Evolutionary conservation across 2,888 invertebrate species (phyloP), one percentile per base, ranked within the genome.

Genomic region (Drosophila algonquin): DNA sequence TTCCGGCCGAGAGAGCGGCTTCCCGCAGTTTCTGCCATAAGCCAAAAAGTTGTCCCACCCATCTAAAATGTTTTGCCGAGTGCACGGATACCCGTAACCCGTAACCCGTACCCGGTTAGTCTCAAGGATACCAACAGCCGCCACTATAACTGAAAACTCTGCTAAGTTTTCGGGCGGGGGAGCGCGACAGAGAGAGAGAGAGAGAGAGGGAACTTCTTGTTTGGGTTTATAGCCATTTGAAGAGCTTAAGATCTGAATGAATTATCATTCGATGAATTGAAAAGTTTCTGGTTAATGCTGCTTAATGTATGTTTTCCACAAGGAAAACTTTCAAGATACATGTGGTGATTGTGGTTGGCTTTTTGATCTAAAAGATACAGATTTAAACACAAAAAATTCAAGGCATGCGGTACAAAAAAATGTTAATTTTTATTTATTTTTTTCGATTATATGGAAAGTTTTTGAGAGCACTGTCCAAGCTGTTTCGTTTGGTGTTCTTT

Each of bases 1-100:
- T 78, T 84, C 78, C 86, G 80, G 73, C 62, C 65, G 63, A 53
- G 50, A 53, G 50, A 67, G 58, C 50, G 44, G 58, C 71, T 82
- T 82, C 78, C 80, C 76, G 80, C 88, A 72, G 83, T 74, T 88
- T 78, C 76, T 56, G 57, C 57, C 53, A 75, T 40, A 85, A 83
- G 80, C 80, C 78, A 82, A 76, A 82, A 80, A 83, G 78, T 83
- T 83, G 32, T 12, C 24, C 24, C 24, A 3, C 21, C 62, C 72
- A n/a, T n/a, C 52, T 71, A 54, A 67, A 72, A 72, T 58, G 51
- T 57, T 54, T 64, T 63, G 83, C 80, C 44, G 53, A 32, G 45
- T 21, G 30, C 18, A 30, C 32, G 48, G 48, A 40, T 24, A 16
- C 12, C 10, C 10, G 12, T 5, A 24, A 16, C 12, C 10, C 10